Conservation (phyloP, 2,797 vertebrate species). For the Anisognathus igniventris region DNA sequence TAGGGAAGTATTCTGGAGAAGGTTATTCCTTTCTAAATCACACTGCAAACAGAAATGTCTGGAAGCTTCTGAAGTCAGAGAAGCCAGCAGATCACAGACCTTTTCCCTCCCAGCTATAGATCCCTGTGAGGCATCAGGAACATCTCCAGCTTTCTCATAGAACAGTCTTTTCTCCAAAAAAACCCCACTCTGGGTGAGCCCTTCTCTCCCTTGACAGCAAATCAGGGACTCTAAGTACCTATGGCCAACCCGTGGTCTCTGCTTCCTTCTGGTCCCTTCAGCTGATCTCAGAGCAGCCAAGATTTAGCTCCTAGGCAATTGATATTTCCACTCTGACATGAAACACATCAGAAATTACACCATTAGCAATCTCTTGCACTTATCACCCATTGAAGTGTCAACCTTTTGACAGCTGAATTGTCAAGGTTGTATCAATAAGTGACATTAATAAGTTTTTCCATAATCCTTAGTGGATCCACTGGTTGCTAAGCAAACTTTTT, state of each 20-base stretch:
- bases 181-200: neutral
- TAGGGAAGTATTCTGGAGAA: neutral
- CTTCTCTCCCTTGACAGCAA: neutral
- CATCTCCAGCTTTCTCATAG: neutral
- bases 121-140: neutral
- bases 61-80: neutral
- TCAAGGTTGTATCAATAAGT: conserved; percentile 8
- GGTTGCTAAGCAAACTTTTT: conserved; percentile 35
- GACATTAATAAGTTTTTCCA: neutral
- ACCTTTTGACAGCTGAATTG: conserved; percentile 6
- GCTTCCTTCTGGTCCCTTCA: neutral
- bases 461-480: neutral
- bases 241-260: neutral
- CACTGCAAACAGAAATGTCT: neutral
- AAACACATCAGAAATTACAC: neutral
- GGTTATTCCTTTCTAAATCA: neutral
- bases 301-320: neutral
- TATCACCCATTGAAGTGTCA: neutral
- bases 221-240: neutral
- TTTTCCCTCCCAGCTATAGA: neutral
- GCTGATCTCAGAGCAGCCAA: neutral
- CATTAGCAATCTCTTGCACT: conserved; percentile 1
- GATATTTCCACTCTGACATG: neutral
- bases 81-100: neutral
- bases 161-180: neutral